Base-by-base conservation (phyloP, 1,140 invertebrate species). In the Drosophila carrolli region DNA sequence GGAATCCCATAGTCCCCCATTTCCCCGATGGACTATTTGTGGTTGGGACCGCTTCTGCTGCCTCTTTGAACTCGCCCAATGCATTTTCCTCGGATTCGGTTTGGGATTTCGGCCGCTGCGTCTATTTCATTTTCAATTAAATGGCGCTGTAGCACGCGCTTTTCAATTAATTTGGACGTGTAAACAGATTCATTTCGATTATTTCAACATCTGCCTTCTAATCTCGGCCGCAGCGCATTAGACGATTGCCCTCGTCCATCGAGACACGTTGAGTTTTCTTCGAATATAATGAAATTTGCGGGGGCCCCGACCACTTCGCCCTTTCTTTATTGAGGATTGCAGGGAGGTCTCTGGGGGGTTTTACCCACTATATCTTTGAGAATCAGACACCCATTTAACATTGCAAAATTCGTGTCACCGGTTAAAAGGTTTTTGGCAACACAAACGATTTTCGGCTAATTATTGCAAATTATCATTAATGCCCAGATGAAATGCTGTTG, bases 161-260 rank as follows among this genome's bases (percentile, higher is more conserved):
- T 91, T 91, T 91, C 90, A 90, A 90, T 90, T 91, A 83, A 89
- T 81, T 91, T 84, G 35, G 66, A 89, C 85, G 90, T 91, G 90
- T 91, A 91, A 91, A 91, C 90, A 91, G 90, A 91, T 91, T 91
- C 82, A 91, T 91, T 91, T 91, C 85, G 82, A 91, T 88, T 91
- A 88, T 91, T 91, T 91, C 90, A 91, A 90, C 90, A 91, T 91
- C 68, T 85, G 84, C 85, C 65, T 72, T 72, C 75, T 76, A 86
- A 86, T 86, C 83, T 67, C 41, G 46, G 19, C 57, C 58, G 47
- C 61, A 71, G 66, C 59, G 59, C 79, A 82, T 81, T 81, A 78
- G 75, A 78, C 57, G 75, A 71, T 48, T 70, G 55, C 29, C 54
- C 50, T 75, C 53, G 53, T 53, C 55, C 55, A 53, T 38, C 51